These are phyloP conservation scores for Tetropium fuscum DNA, from an alignment of 2,888 invertebrate genomes.

Conservation along the genomic window DNA sequence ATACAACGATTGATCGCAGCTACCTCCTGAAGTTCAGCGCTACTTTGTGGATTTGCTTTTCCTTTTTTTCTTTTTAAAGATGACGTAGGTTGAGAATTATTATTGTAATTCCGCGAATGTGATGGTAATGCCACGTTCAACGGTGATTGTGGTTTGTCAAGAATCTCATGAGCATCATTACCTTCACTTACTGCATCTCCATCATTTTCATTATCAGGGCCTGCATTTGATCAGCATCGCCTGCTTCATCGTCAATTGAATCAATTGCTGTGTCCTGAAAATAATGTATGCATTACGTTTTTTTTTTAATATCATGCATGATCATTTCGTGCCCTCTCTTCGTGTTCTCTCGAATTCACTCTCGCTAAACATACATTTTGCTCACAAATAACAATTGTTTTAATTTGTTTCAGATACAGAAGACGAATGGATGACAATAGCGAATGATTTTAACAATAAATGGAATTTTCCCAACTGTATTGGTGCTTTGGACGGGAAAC, in stretches of 20 bases:
- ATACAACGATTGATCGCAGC: background rate
- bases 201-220: background rate
- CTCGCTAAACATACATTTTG: background rate
- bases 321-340: too few relatives aligned
- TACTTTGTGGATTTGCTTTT: background rate
- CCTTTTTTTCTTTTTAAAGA: background rate
- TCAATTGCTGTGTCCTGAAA: background rate
- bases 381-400: background rate
- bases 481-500: slow-evolving; percentile 4
- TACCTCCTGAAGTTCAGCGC: background rate
- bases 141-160: background rate
- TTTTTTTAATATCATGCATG: too few relatives aligned
- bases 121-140: background rate
- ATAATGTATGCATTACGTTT: too few relatives aligned
- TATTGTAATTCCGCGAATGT: background rate
- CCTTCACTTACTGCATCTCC: background rate
- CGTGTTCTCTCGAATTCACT: background rate
- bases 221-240: background rate
- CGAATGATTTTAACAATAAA: background rate
- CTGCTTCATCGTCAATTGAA: background rate
- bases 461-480: slow-evolving; percentile 4
- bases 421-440: background rate
- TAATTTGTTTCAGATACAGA: background rate
- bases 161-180: background rate
- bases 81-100: background rate